Conservation (phyloP, 2,113 vertebrate genomes). For the Charina bottae region DNA sequence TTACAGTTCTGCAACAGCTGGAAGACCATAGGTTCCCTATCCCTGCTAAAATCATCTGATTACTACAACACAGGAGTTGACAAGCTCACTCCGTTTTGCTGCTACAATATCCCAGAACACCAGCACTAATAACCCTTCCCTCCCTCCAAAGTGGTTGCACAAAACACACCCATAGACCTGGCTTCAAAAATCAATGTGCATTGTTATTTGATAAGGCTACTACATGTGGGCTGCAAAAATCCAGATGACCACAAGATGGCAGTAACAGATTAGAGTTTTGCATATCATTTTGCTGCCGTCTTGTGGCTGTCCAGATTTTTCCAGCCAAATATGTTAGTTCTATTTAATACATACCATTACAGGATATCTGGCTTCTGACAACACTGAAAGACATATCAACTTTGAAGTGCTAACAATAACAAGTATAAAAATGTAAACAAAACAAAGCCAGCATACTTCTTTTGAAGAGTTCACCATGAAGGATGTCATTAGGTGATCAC, state of each 20-base stretch:
- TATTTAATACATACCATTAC: not conserved
- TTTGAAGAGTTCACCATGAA: constrained; percentile 55
- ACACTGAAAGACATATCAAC: not conserved
- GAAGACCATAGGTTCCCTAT: not conserved
- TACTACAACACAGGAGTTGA: not conserved
- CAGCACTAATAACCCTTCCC: not conserved
- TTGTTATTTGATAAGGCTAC: not conserved
- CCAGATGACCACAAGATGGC: not conserved
- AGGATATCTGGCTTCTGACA: not conserved
- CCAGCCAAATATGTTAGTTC: not conserved
- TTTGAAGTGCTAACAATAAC: constrained; percentile 49
- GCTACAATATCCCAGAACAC: not conserved
- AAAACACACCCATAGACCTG: not conserved
- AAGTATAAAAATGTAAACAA: constrained; percentile 53
- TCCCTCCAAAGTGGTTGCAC: not conserved
- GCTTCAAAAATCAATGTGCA: not conserved
- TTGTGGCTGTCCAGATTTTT: not conserved
- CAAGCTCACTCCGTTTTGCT: not conserved
- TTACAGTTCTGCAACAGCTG: not conserved
- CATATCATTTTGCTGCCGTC: not conserved
- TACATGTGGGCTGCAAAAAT: not conserved
- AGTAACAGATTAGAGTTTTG: not conserved
- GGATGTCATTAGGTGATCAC: not conserved
- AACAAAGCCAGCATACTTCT: not conserved
- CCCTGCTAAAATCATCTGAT: not conserved